Evolutionary conservation across 2,888 invertebrate genomes (phyloP), one percentile per base, ranked within the genome.

Genomic region (Formica aserva): DNA sequence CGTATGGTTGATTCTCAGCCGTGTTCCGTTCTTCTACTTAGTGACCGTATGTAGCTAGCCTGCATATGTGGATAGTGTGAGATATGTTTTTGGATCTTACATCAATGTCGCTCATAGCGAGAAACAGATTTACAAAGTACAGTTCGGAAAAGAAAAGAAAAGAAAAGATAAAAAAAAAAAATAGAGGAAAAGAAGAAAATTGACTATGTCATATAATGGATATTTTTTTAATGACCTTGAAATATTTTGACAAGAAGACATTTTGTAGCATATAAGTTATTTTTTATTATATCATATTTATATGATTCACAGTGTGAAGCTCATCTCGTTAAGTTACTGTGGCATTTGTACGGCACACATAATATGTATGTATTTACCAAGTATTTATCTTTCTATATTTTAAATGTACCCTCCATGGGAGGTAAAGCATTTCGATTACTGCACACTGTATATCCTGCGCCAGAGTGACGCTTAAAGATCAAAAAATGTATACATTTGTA

Each of bases 1-100:
- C 86, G 84, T 90, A 90, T 89, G 91, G 91, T 91, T 86, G 74
- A 86, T 85, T 86, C 83, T 85, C 87, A 72, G 88, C 89, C 89
- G 90, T 89, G 88, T 90, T 88, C 85, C 87, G 89, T 91, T 91
- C 90, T 90, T 91, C 90, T 91, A 88, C 87, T 89, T 89, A 89
- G 89, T 91, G 91, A 91, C 91, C 88, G 85, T 35, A 86, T 88
- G 86, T 86, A 87, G 83, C 80, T 86, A 87, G 78, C 80, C 86
- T 89, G 84, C 88, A 88, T 88, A 83, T 76, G 86, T 88, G 86
- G 83, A 87, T 88, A 86, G 83, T 82, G 81, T 85, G 83, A 88
- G 87, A 87, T 78, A 77, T 85, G 83, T 89, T 88, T 85, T 92
- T 84, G 83, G 83, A 83, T 90, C 87, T 90, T 90, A 89, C 88